phyloP scores from a whole-genome alignment of 2,888 invertebrate genomes.

The Oxyteleia sp. region DNA sequence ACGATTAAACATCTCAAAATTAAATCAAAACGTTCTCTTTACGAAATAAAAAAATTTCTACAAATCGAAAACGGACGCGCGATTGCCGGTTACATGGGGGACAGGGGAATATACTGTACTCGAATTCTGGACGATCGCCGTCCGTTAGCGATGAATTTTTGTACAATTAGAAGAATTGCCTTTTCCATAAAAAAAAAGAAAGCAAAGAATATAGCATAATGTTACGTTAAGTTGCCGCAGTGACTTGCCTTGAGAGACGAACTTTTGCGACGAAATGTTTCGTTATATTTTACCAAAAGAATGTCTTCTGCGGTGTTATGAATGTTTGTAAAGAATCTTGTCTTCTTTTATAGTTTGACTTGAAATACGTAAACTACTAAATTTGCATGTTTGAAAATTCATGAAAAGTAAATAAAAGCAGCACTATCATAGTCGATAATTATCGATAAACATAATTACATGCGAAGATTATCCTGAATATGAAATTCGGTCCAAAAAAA shows the following conservation, averaged over 20 bases:
- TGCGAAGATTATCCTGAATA: no score
- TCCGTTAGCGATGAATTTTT: background rate
- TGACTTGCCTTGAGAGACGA: background rate
- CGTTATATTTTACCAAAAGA: no score
- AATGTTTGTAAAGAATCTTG: no score
- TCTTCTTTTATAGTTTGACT: no score
- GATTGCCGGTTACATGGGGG: background rate
- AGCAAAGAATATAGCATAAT: background rate
- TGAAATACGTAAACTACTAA: no score
- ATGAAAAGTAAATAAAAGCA: no score
- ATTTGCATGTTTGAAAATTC: no score
- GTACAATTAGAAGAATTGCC: background rate
- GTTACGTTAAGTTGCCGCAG: background rate
- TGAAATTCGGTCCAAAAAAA: no score
- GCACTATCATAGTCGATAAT: no score
- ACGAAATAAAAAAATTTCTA: constrained; percentile 4
- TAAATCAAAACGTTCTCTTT: constrained; percentile 9
- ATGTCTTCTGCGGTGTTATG: no score
- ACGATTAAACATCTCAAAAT: constrained; percentile 18
- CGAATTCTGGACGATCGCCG: background rate
- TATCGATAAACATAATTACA: no score
- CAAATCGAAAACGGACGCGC: background rate
- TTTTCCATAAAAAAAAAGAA: background rate
- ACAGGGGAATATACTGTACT: background rate
- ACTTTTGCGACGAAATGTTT: no score